Evolutionary conservation across 1,140 invertebrate species (phyloP), one percentile per base, ranked within the genome.

Genomic region (Samia ricini): DNA sequence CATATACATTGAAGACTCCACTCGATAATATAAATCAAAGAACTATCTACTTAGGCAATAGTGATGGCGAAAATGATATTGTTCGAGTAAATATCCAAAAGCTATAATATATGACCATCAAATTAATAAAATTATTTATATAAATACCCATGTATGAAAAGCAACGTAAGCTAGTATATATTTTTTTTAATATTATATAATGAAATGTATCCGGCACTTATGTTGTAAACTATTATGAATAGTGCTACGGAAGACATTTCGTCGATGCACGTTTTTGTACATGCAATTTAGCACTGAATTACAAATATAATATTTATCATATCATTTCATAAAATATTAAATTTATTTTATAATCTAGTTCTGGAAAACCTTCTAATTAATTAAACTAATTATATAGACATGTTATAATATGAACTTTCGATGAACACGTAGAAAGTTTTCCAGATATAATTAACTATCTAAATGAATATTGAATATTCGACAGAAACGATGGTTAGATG

Each of bases 31-130:
- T 12, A 59, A 10, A 19, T 49, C 77, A 71, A 77, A 79, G 71
- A 80, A 71, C 83, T 88, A 88, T 87, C 87, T 89, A 89, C 87
- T 75, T 73, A 87, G 81, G 85, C 83, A 86, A 80, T 72, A 85
- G 86, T 88, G 81, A 86, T 88, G 83, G 81, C 79, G 73, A 61
- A 81, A 82, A 86, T 86, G 79, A 84, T 79, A 79, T 73, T 76
- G 69, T 85, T 88, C 78, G 82, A 69, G 76, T 75, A 77, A 78
- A 64, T 64, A 72, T 21, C 18, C 29, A 74, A 64, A 82, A 73
- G 72, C 85, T 88, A 88, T 81, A 55, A 77, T 77, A 71, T 74
- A 66, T 75, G 64, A 75, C 66, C 69, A 72, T 76, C 69, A 76
- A 70, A 76, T 68, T 69, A 66, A 61, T 66, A 61, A 58, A 68